Conservation (phyloP, 2,113 vertebrate genomes). For the Murina feae region DNA sequence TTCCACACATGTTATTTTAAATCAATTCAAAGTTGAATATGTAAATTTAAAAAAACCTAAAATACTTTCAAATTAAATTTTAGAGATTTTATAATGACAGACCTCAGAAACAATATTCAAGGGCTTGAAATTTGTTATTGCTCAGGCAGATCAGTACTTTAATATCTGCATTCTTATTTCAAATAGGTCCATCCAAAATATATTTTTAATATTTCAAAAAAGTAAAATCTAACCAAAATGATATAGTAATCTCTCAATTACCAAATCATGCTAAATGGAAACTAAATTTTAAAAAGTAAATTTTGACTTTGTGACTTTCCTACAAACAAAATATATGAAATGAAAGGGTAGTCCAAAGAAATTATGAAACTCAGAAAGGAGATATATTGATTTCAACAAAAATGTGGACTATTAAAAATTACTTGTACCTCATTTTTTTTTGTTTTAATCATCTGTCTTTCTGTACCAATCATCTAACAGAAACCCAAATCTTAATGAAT, state of each 20-base stretch:
- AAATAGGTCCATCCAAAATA: not conserved
- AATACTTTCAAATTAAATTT: slow-evolving; percentile 3
- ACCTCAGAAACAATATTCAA: not conserved
- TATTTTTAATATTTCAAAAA: slow-evolving; percentile 11
- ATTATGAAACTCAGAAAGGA: not conserved
- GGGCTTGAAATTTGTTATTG: not conserved
- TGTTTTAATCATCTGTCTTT: not conserved
- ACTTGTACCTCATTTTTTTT: not conserved
- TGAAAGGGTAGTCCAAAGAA: not conserved
- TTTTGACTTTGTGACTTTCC: not conserved
- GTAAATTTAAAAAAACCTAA: not conserved
- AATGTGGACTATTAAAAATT: not conserved
- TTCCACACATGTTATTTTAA: not conserved
- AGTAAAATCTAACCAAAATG: not conserved
- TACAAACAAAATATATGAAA: not conserved
- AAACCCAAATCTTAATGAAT: not conserved
- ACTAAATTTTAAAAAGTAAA: not conserved
- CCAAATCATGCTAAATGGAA: not conserved
- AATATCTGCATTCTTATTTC: not conserved
- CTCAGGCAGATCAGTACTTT: not conserved
- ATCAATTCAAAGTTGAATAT: not conserved
- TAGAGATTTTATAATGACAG: not conserved
- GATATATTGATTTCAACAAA: not conserved
- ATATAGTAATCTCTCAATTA: not conserved
- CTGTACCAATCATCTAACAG: not conserved